Base-by-base conservation (phyloP, 2,888 invertebrate genomes). In the Thyatira batis region DNA sequence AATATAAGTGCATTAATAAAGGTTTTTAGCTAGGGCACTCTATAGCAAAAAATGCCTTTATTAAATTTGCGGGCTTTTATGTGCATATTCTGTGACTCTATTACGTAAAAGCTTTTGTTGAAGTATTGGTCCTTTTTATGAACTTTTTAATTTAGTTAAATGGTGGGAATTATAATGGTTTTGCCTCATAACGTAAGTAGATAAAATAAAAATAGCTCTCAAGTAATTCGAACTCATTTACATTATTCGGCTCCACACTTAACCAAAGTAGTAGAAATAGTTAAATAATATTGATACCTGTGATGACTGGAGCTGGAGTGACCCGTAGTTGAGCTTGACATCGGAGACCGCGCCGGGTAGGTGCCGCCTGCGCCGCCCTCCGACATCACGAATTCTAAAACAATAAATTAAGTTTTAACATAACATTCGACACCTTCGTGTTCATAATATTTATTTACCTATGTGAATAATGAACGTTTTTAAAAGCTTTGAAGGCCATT, bases 1-100 rank as follows among this genome's bases (percentile, higher is more conserved):
- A 88, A 89, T 87, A 83, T 89, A 89, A 89, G 89, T 90, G 88
- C 87, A 91, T 90, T 89, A 89, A 87, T 91, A 86, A 87, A 89
- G 80, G 82, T 84, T 84, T 84, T 81, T 84, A 80, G 76, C 80
- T 79, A 82, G 85, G 76, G 84, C 79, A 84, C 84, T 87, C 81
- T 79, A 77, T 80, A 74, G 75, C 79, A 80, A 86, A 83, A 79
- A 88, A 88, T 87, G 78, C 83, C 85, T 85, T 89, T 87, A 89
- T 90, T 89, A 87, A 88, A 89, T 89, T 89, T 85, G 85, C 80
- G 79, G 78, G 82, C 82, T 84, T 86, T 89, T 84, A 84, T 82
- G 84, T 80, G 83, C 81, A 82, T 80, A 78, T 76, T 83, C 76
- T 76, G 75, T 65, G 80, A 80, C 77, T 84, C 82, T 84, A 85